Percentiles rank a stretch among this genome's conserved stretches.
Conservation (phyloP, 30 jellyfish, hydroid and myxozoan genomes). For the Aurelia coerulea region DNA sequence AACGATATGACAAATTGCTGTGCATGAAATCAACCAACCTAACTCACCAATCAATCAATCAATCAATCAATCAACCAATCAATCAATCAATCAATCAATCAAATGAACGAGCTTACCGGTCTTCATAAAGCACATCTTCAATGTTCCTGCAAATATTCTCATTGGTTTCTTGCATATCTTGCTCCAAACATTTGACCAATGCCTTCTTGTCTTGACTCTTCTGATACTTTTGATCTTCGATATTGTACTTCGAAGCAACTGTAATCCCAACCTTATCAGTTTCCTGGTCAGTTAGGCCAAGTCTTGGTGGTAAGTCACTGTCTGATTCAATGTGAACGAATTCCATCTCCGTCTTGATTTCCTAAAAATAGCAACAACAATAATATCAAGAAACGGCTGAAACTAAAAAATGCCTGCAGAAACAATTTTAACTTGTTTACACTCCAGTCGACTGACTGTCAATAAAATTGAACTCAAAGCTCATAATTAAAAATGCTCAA, state of each 20-base stretch:
- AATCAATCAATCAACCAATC: no score
- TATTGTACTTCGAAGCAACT: constrained; percentile 72
- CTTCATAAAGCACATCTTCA: constrained; percentile 76
- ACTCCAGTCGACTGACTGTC: no score
- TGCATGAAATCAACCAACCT: no score
- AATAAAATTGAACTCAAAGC: no score
- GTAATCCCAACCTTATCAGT: constrained; percentile 84
- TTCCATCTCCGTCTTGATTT: constrained; percentile 86
- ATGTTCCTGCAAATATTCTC: constrained; percentile 84
- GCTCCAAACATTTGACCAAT: constrained; percentile 58
- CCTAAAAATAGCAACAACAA: constrained; percentile 15
- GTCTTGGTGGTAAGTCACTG: constrained; percentile 81
- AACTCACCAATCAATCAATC: no score
- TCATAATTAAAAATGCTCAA: no score
- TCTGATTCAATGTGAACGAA: constrained; percentile 83
- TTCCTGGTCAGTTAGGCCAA: constrained; percentile 56
- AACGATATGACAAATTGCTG: no score
- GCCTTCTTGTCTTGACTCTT: constrained; percentile 60
- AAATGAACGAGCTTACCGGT: constrained; percentile 42
- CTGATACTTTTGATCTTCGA: constrained; percentile 61
- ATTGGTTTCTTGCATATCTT: constrained; percentile 71
- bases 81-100: no score
- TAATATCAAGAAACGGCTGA: no score
- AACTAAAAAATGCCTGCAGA: not conserved
- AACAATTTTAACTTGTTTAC: not conserved